These are phyloP conservation scores for Diadema setosum DNA, from an alignment of 35 echinoderm and acorn worm species.

Conservation along the genomic window DNA sequence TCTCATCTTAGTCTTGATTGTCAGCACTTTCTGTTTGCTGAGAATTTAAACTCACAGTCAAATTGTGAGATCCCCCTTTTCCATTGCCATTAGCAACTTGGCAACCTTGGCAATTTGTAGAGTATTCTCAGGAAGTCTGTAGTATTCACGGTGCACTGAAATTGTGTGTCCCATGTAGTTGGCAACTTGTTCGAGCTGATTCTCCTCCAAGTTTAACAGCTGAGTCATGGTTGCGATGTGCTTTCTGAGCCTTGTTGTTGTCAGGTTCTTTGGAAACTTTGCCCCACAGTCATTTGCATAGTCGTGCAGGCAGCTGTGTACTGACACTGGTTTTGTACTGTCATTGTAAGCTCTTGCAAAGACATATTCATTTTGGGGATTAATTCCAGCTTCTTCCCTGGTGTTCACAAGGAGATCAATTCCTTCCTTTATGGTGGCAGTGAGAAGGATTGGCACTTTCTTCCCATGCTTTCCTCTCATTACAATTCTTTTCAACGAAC, in stretches of 20 bases:
- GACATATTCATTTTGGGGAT: constrained; percentile 8
- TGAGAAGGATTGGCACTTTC: constrained; percentile 41
- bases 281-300: not conserved
- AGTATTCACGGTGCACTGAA: constrained; percentile 37
- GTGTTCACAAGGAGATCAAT: not conserved
- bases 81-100: constrained; percentile 38
- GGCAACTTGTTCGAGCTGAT: constrained; percentile 46
- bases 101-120: constrained; percentile 52
- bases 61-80: no score
- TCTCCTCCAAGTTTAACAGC: constrained; percentile 17
- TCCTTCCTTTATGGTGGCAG: not conserved
- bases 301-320: not conserved
- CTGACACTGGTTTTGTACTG: not conserved
- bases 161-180: constrained; percentile 51
- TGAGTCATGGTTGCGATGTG: constrained; percentile 40
- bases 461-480: constrained; percentile 1
- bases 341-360: constrained; percentile 18
- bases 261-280: not conserved
- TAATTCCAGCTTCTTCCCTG: not conserved
- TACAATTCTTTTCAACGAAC: no score
- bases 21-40: no score
- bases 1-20: no score
- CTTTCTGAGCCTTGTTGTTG: constrained; percentile 46
- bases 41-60: no score
- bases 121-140: constrained; percentile 20